These are phyloP conservation scores for Cephalopachus bancanus DNA, from an alignment of 2,797 vertebrate species.

Conservation along the genomic window DNA sequence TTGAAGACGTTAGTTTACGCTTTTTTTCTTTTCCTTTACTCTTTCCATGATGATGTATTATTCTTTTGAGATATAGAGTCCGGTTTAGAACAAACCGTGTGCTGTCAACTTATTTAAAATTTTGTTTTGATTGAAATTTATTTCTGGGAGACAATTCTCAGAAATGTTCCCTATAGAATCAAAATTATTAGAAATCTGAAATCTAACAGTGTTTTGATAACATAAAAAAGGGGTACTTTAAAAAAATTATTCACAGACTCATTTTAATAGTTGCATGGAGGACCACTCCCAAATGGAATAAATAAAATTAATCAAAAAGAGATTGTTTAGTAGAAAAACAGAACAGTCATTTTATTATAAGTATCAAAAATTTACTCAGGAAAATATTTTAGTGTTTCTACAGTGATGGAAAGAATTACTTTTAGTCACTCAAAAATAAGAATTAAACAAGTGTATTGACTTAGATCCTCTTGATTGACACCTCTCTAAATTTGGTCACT, in stretches of 20 bases:
- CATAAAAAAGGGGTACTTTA: neutral
- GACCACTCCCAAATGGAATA: neutral
- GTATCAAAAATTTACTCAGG: neutral
- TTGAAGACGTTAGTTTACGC: neutral
- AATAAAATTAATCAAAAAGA: neutral
- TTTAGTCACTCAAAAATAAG: neutral
- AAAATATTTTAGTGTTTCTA: conserved; percentile 8
- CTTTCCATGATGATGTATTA: neutral
- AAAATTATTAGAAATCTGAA: neutral
- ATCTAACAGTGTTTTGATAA: neutral
- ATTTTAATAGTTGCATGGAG: neutral
- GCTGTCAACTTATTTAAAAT: neutral
- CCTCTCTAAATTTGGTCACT: neutral
- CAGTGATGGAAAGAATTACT: neutral
- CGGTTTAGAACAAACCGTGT: neutral
- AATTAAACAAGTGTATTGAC: neutral
- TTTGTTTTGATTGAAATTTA: conserved; percentile 27
- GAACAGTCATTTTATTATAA: neutral
- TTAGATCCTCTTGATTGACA: neutral
- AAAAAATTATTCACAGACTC: neutral
- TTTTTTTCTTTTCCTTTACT: neutral
- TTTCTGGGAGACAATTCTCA: neutral
- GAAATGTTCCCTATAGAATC: neutral
- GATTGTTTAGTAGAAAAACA: neutral
- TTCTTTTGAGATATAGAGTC: neutral